Evolutionary conservation across 2,888 invertebrate species (phyloP).

Genomic region (Proisotoma minuta): DNA sequence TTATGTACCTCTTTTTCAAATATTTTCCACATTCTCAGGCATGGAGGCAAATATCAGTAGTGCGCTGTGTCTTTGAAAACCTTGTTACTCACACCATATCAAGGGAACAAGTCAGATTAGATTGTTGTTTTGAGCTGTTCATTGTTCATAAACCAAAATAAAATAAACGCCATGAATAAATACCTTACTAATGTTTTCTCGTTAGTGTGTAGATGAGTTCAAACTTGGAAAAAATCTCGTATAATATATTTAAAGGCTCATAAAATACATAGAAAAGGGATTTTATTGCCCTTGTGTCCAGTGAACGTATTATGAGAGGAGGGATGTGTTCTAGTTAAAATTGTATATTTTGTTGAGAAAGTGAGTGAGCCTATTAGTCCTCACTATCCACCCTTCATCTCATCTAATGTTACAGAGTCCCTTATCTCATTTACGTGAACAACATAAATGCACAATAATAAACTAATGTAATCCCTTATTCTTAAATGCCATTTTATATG

Average conservation of each 20-base stretch:
- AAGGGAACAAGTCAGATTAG: constrained; percentile 2
- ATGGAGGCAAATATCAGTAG: no score
- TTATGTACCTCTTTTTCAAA: no score
- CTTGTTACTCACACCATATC: constrained; percentile 6
- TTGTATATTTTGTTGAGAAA: background rate
- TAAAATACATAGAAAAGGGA: constrained; percentile 16
- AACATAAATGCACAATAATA: background rate
- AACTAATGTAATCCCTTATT: constrained; percentile 7
- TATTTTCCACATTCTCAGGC: background rate
- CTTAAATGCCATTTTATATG: constrained; percentile 15
- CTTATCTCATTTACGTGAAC: background rate
- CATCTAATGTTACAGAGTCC: background rate
- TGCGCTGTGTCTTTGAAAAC: no score
- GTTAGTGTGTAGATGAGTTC: background rate
- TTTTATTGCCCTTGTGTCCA: constrained; percentile 15
- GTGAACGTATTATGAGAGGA: background rate
- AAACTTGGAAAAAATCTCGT: background rate
- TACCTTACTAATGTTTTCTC: background rate
- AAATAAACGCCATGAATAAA: constrained; percentile 5
- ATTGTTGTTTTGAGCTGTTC: background rate
- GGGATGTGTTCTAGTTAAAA: background rate
- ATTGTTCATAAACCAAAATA: constrained; percentile 5
- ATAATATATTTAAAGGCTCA: constrained; percentile 16
- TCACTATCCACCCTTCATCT: constrained; percentile 1
- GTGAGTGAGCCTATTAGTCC: constrained; percentile 4